These are phyloP conservation scores for Pteromalus puparum DNA, from an alignment of 1,140 invertebrate species.

Conservation along the genomic window DNA sequence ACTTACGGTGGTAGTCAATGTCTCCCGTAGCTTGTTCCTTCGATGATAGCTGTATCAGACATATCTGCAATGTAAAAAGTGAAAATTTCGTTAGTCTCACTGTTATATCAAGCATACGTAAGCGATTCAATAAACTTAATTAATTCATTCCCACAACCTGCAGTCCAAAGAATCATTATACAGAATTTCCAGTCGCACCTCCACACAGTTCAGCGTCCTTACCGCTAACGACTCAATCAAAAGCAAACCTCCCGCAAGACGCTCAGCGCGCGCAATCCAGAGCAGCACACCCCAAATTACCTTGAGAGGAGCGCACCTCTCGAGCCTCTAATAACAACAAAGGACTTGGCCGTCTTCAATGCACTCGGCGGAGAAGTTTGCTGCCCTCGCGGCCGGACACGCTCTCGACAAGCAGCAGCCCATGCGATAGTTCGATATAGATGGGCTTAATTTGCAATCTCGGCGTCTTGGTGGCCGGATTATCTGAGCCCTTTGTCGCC, in stretches of 20 bases:
- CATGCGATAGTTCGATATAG: not conserved
- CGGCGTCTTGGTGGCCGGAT: not conserved
- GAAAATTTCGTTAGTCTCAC: not conserved
- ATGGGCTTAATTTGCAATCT: constrained; percentile 34
- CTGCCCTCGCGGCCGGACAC: not conserved
- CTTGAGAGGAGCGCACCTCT: too few species aligned
- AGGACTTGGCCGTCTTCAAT: not conserved
- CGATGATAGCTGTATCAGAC: not conserved
- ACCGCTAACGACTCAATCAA: not conserved
- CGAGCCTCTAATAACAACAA: constrained; percentile 22
- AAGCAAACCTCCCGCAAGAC: not conserved
- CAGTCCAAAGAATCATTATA: not conserved
- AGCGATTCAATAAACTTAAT: too few species aligned
- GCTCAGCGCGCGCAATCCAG: not conserved
- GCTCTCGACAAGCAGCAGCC: not conserved
- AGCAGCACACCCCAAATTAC: not conserved
- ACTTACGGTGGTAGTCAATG: not conserved
- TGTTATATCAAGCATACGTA: not conserved
- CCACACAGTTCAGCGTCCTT: too few species aligned
- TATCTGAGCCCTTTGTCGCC: constrained; percentile 16
- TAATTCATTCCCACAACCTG: too few species aligned
- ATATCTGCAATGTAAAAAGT: not conserved
- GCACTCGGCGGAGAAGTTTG: not conserved
- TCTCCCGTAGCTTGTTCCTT: not conserved
- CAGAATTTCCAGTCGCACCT: too few species aligned